These are phyloP conservation scores for Beroe ovata DNA, from an alignment of 37 sponge, comb jelly and placozoan genomes.

Conservation along the genomic window DNA sequence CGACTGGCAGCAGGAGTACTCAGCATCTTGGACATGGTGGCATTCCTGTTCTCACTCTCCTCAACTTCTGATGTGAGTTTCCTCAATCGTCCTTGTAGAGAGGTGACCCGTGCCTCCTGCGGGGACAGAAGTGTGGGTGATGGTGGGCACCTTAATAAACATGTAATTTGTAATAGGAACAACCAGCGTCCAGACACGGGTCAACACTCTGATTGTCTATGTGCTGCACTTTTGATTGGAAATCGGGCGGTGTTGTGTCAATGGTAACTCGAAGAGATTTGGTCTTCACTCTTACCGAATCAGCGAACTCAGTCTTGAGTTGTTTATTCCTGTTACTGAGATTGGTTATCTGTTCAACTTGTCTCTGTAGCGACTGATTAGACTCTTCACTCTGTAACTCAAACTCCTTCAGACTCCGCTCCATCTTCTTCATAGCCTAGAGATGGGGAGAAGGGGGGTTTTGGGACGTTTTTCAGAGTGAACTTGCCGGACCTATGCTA, in stretches of 20 bases:
- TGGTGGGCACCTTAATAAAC: too few species aligned
- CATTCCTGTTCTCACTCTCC: constrained; percentile 33
- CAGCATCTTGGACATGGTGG: constrained; percentile 47
- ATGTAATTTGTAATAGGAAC: too few species aligned
- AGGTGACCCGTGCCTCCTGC: constrained; percentile 11
- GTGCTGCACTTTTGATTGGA: too few species aligned
- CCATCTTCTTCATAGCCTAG: constrained; percentile 14
- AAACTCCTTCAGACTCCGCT: constrained; percentile 6
- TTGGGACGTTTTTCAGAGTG: too few species aligned
- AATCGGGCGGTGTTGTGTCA: too few species aligned
- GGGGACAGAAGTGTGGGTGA: background rate
- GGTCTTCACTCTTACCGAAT: constrained; percentile 34
- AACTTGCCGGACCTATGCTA: too few species aligned
- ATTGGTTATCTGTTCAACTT: constrained; percentile 49
- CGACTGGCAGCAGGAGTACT: constrained; percentile 51
- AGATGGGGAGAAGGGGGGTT: too few species aligned
- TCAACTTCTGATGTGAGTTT: constrained; percentile 41
- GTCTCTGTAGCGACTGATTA: constrained; percentile 14
- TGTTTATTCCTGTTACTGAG: constrained; percentile 53
- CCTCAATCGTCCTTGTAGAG: constrained; percentile 31
- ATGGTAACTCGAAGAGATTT: too few species aligned
- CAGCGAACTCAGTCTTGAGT: constrained; percentile 33
- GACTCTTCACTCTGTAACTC: constrained; percentile 8
- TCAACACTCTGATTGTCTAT: too few species aligned
- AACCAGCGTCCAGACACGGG: too few species aligned